Base-by-base conservation (phyloP, 2,888 invertebrate genomes). In the Drosophila maculinotata region DNA sequence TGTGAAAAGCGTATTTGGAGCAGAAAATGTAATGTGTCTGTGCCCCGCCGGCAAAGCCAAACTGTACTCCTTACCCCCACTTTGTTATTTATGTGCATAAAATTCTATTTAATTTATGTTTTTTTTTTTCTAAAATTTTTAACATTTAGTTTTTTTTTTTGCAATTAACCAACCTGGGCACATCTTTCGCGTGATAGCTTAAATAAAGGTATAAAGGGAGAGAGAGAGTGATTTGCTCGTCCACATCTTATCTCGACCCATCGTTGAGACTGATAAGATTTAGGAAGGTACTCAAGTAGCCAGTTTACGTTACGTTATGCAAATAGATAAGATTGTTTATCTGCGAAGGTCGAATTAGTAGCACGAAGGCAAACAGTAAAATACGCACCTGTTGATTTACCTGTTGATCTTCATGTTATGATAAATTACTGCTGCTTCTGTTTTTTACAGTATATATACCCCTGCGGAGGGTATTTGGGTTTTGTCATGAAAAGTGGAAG, bases 1-100 rank as follows among this genome's bases (percentile, higher is more conserved):
- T 80, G 84, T 86, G 87, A 83, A 86, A 86, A 82, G 77, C 82
- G 82, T 82, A 86, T 86, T 76, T 82, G 73, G 82, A 86, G 82
- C 82, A 86, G 78, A 82, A 82, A 82, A 82, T 86, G 69, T 77
- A 80, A 85, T 81, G 80, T 82, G 67, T 68, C 75, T 68, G 65
- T 39, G 54, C 53, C 38, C 36, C 52, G 62, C 39, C 52, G 39
- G 44, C 31, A 39, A 47, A 26, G 20, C 23, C 26, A 6, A 35
- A 26, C 28, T 48, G 38, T 47, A 10, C 23, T 44, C 14, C 59
- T 47, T 56, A 3, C 31, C 31, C 26, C 20, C n/a, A 9, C 4
- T 56, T 60, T 31, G 51, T 60, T 60, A 60, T 67, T 52, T 70
- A 60, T 68, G 56, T 53, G 69, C 69, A 73, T 74, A 45, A 68